Base-by-base conservation (phyloP, 2,113 vertebrate species). In the Tenrec ecaudatus region DNA sequence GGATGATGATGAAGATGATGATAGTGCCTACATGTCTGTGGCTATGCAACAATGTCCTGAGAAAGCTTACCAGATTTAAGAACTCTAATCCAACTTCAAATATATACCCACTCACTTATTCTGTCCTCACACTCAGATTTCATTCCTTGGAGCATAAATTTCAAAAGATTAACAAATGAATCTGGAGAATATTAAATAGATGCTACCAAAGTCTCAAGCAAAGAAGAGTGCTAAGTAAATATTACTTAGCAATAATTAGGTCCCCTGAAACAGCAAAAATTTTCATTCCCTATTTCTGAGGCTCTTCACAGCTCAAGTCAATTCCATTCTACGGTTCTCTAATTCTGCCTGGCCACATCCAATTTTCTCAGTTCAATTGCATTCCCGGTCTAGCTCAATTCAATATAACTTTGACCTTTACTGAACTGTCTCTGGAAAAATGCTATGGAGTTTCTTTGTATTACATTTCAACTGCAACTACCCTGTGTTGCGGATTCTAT, bases 341-440 rank as follows among this genome's bases (percentile, higher is more conserved):
- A 43, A 81, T 27, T 3, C 38, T 31, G 1, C 14, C 25, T 71
- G 36, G 53, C 73, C n/a, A 53, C 31, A 91, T 85, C 43, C 58
- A 95, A 82, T 88, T 84, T 92, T 92, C 62, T 91, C 68, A 69
- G n/a, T 69, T 92, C 82, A 85, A 12, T n/a, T 64, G 29, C 33
- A 71, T 27, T 40, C 6, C 29, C 47, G 53, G 23, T 47, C 79
- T 93, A 36, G 71, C 33, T 93, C 86, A 19, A 90, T 90, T 88
- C 82, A 93, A 77, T 95, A 60, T 95, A 89, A 93, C 20, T 36
- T 89, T 91, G 75, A 88, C 36, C 58, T 53, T 91, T 36, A 36
- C 40, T 60, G 79, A 95, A 91, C 58, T 53, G n/a, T 82, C 75
- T 86, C 64, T 43, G 53, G 47, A 93, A 69, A 82, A 94, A 81